Percentiles rank a stretch among this genome's conserved stretches.
phyloP scores from a whole-genome alignment of 2,888 invertebrate species.

The Caenorhabditis zanzibari region DNA sequence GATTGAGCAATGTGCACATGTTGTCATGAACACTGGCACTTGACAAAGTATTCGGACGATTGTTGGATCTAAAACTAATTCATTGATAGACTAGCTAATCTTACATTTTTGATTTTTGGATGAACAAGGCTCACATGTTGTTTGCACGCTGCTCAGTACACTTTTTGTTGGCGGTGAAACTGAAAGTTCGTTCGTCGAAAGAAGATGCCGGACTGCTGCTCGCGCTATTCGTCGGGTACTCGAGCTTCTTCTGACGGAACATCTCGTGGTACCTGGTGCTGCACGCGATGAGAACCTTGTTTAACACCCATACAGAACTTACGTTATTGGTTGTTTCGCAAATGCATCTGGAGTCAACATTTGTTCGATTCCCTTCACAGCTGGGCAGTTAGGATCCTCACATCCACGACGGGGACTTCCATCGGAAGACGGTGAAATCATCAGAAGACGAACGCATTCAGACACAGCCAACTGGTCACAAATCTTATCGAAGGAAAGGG shows the following conservation, averaged over 20 bases:
- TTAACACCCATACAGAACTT: constrained; percentile 53
- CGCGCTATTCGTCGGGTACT: constrained; percentile 77
- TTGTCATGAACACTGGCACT: constrained; percentile 74
- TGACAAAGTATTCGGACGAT: constrained; percentile 46
- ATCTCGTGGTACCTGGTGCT: constrained; percentile 78
- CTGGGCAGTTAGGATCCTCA: constrained; percentile 81
- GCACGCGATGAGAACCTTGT: constrained; percentile 41
- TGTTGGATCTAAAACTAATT: constrained; percentile 30
- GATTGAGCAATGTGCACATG: constrained; percentile 75
- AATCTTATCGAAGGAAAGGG: constrained; percentile 78
- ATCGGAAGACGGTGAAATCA: constrained; percentile 80
- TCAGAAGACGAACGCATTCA: constrained; percentile 75
- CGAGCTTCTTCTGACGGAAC: constrained; percentile 81
- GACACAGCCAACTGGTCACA: constrained; percentile 76
- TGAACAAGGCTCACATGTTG: constrained; percentile 49
- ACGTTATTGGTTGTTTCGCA: constrained; percentile 80
- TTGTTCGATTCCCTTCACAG: constrained; percentile 79
- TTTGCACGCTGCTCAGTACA: constrained; percentile 47
- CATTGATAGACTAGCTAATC: constrained; percentile 8
- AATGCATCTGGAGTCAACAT: constrained; percentile 82
- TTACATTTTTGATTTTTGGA: constrained; percentile 9
- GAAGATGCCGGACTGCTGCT: constrained; percentile 77
- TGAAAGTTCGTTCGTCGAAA: constrained; percentile 71
- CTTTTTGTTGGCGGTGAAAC: constrained; percentile 67
- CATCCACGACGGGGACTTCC: constrained; percentile 81